Evolutionary conservation across 2,797 vertebrate species (phyloP).

Genomic region (Eremophila alpestris): DNA sequence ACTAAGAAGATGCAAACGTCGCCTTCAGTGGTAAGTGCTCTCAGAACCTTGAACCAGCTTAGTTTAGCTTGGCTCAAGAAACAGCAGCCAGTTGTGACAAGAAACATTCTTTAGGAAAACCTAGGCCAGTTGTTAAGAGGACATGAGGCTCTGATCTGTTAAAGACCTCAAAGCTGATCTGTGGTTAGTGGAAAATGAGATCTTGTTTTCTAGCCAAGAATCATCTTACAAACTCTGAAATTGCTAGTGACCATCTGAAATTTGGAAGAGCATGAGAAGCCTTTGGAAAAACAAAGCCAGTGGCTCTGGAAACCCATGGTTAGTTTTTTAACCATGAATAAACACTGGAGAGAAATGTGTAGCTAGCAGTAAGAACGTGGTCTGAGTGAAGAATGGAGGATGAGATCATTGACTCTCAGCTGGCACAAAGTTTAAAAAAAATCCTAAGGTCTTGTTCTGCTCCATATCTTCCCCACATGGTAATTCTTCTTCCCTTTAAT

Average conservation of each 20-base stretch:
- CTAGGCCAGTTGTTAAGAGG: neutral
- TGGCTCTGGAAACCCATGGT: neutral
- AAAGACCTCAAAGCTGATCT: neutral
- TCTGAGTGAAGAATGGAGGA: neutral
- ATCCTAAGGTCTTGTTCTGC: neutral
- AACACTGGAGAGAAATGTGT: conserved; percentile 1
- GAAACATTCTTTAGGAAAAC: neutral
- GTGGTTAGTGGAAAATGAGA: neutral
- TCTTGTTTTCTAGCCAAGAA: neutral
- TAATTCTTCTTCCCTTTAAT: neutral
- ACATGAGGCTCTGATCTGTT: neutral
- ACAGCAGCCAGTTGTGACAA: neutral
- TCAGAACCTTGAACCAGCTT: neutral
- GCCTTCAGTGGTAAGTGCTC: conserved; percentile 2
- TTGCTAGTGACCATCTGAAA: neutral
- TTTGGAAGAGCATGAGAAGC: conserved; percentile 2
- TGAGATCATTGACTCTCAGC: neutral
- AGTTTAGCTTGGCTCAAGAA: neutral
- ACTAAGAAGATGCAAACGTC: conserved; percentile 3
- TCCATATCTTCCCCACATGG: neutral
- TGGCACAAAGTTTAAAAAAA: neutral
- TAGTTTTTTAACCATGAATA: neutral
- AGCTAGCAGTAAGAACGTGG: neutral
- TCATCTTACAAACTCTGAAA: neutral
- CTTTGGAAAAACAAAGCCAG: neutral